A percentile compares a stretch with the other conserved stretches of the same genome.
Evolutionary conservation across 2,113 vertebrate genomes (phyloP).

Genomic region (Phoxinus phoxinus): DNA sequence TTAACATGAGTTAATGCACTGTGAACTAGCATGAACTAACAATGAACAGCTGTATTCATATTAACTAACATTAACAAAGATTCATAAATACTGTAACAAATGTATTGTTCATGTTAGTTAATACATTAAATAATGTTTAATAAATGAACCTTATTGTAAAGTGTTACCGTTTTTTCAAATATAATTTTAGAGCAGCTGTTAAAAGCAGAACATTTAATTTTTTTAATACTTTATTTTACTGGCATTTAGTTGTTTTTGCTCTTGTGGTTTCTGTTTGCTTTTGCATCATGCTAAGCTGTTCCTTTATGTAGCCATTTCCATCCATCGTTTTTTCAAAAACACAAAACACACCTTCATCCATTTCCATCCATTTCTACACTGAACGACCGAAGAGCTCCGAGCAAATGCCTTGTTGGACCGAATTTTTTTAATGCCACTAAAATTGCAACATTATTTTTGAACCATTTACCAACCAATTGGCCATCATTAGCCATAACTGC

Average conservation of each 20-base stretch:
- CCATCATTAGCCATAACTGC: slow-evolving; percentile 30
- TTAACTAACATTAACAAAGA: no score
- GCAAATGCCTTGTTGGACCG: not conserved
- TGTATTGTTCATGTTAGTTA: no score
- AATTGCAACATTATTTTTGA: slow-evolving; percentile 36
- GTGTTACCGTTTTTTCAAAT: no score
- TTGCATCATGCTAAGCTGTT: not conserved
- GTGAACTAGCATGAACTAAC: no score
- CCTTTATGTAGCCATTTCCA: not conserved
- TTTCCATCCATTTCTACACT: not conserved
- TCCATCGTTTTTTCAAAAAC: not conserved
- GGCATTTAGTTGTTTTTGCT: not conserved
- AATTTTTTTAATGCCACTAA: not conserved
- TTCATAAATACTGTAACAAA: no score
- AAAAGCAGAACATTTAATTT: not conserved
- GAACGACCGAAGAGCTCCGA: not conserved
- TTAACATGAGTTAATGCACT: no score
- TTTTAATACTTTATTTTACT: not conserved
- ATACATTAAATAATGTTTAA: no score
- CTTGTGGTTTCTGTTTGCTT: not conserved
- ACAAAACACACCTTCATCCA: not conserved
- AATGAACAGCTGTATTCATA: no score
- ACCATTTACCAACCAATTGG: slow-evolving; percentile 43
- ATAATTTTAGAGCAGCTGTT: not conserved
- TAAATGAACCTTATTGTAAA: no score